phyloP scores from a whole-genome alignment of 2,797 vertebrate genomes.

The Brachyrhaphis roseni region DNA sequence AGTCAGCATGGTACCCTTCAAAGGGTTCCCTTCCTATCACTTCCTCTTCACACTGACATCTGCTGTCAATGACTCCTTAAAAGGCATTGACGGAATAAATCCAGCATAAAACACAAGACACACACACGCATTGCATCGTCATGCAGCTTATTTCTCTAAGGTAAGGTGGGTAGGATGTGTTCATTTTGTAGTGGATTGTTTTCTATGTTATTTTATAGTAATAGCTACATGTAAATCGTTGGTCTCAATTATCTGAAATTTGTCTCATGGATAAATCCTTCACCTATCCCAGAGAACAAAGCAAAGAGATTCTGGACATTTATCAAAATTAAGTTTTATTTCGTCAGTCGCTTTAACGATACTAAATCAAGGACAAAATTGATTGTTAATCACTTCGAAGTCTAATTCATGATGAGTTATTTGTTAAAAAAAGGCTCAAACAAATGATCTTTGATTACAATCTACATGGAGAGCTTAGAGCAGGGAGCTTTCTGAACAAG shows the following conservation, averaged over 20 bases:
- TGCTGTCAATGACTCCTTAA: conserved; percentile 76
- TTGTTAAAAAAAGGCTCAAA: neutral
- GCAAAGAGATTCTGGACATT: neutral
- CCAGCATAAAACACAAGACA: conserved; percentile 54
- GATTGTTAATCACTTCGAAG: neutral
- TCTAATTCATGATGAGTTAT: neutral
- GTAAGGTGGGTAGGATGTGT: conserved; percentile 73
- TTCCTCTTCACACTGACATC: conserved; percentile 71
- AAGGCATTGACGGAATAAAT: conserved; percentile 79
- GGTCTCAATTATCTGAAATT: neutral
- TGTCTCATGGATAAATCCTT: neutral
- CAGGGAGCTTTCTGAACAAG: neutral
- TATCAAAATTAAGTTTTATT: neutral
- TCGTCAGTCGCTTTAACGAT: neutral
- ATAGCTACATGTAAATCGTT: neutral
- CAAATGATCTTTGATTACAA: neutral
- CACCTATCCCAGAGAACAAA: neutral
- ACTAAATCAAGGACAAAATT: neutral
- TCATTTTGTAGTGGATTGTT: conserved; percentile 15
- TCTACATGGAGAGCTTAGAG: neutral
- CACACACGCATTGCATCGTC: conserved; percentile 54
- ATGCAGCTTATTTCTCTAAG: conserved; percentile 70
- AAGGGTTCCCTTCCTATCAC: conserved; percentile 81
- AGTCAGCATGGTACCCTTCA: conserved; percentile 84
- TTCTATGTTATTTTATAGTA: neutral